phyloP scores from a whole-genome alignment of 2,888 invertebrate genomes.

The Pandemis corylana region DNA sequence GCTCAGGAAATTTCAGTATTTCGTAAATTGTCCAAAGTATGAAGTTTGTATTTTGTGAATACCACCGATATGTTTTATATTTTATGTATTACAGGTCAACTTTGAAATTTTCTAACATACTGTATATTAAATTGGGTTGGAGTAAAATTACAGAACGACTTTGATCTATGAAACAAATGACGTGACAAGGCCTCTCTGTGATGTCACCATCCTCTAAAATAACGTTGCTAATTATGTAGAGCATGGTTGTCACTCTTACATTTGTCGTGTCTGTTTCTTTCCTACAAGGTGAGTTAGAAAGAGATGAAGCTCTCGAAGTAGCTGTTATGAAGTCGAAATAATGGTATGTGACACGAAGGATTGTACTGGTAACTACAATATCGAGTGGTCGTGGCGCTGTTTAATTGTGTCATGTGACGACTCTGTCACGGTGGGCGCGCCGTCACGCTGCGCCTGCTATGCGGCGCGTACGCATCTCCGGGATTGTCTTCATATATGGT shows the following conservation, averaged over 20 bases:
- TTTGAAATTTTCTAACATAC: too few relatives aligned
- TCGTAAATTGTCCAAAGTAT: background rate
- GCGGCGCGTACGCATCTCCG: slow-evolving; percentile 44
- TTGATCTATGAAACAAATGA: background rate
- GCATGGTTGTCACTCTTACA: background rate
- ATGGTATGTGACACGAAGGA: slow-evolving; percentile 12
- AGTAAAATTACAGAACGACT: slow-evolving; percentile 5
- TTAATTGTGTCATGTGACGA: slow-evolving; percentile 46
- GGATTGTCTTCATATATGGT: background rate
- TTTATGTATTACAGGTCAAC: background rate
- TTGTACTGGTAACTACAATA: background rate
- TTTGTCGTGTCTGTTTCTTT: background rate
- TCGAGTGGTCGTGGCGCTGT: slow-evolving; percentile 2
- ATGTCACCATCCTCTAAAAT: background rate
- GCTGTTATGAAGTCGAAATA: background rate
- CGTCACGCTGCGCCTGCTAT: slow-evolving; percentile 66
- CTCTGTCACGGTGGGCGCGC: slow-evolving; percentile 57
- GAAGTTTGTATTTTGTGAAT: background rate
- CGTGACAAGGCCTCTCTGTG: slow-evolving; percentile 2
- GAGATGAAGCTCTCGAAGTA: background rate
- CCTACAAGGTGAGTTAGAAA: background rate
- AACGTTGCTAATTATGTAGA: background rate
- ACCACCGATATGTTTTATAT: background rate
- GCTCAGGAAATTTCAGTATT: too few relatives aligned
- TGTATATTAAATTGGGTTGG: background rate